Conservation (phyloP, 1,140 invertebrate species). For the Drosophila busckii region DNA sequence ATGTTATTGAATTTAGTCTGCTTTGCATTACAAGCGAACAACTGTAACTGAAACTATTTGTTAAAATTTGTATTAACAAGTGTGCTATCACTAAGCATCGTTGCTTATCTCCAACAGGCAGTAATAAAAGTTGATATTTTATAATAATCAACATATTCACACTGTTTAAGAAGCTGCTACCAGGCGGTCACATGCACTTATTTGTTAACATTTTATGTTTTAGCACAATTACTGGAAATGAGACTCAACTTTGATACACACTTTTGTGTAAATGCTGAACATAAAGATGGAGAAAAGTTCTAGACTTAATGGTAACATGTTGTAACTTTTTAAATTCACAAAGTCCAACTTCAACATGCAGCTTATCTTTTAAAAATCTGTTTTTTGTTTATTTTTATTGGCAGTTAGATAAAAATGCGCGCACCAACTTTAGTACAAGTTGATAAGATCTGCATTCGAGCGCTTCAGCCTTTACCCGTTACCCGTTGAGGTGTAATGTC, state of each 20-base stretch:
- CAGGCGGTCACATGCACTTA: constrained; percentile 7
- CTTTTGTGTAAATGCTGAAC: too few relatives aligned
- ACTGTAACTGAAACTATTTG: neutral
- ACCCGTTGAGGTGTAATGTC: neutral
- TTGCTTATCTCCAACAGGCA: constrained; percentile 52
- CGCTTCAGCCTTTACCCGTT: too few relatives aligned
- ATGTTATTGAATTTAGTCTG: too few relatives aligned
- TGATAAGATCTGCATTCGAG: neutral
- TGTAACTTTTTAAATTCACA: too few relatives aligned
- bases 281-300: too few relatives aligned
- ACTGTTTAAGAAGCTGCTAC: neutral
- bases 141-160: constrained; percentile 26
- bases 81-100: constrained; percentile 43
- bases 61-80: constrained; percentile 15
- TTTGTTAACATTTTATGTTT: constrained; percentile 9
- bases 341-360: too few relatives aligned
- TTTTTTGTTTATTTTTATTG: constrained; percentile 2
- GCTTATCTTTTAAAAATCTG: neutral
- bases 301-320: too few relatives aligned
- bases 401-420: neutral
- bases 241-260: too few relatives aligned
- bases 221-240: neutral
- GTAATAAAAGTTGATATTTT: constrained; percentile 60
- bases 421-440: too few relatives aligned
- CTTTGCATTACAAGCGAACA: too few relatives aligned